phyloP scores from a whole-genome alignment of 1,140 invertebrate genomes.

The Drosophila nasuta region DNA sequence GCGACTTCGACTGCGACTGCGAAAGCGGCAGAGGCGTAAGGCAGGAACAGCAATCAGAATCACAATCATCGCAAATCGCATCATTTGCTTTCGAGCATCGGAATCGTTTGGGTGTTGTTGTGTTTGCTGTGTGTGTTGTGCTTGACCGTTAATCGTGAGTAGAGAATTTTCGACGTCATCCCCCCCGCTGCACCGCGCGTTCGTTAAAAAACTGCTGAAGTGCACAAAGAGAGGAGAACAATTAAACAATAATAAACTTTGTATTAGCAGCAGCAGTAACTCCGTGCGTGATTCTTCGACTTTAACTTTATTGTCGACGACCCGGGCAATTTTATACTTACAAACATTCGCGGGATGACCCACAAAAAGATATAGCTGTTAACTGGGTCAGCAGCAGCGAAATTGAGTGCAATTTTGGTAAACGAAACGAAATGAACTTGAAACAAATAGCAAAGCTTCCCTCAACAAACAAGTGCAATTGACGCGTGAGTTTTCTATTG shows the following conservation, averaged over 20 bases:
- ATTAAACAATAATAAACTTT: slow-evolving; percentile 18
- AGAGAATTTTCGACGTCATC: slow-evolving; percentile 21
- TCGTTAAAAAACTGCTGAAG: slow-evolving; percentile 46
- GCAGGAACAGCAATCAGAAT: slow-evolving; percentile 47
- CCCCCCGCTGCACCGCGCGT: slow-evolving; percentile 2
- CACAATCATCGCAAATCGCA: slow-evolving; percentile 56
- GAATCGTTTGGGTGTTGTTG: slow-evolving; percentile 51
- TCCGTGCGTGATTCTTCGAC: slow-evolving; percentile 5
- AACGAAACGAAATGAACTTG: slow-evolving; percentile 61
- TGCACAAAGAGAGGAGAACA: not conserved
- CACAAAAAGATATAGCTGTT: slow-evolving; percentile 43
- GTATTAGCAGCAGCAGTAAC: not conserved
- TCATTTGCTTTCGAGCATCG: slow-evolving; percentile 71
- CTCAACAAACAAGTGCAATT: slow-evolving; percentile 34
- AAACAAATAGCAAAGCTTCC: slow-evolving; percentile 24
- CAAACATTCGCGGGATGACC: slow-evolving; percentile 47
- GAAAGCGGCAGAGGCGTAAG: not conserved
- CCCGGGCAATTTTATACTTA: not conserved
- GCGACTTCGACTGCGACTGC: slow-evolving; percentile 5
- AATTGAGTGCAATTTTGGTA: slow-evolving; percentile 24
- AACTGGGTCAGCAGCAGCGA: slow-evolving; percentile 66
- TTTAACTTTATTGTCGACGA: too few relatives aligned
- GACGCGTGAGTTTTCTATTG: slow-evolving; percentile 15
- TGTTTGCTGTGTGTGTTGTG: slow-evolving; percentile 8
- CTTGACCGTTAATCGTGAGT: slow-evolving; percentile 21